Percentiles rank a stretch among this genome's conserved stretches.
phyloP scores from a whole-genome alignment of 2,113 vertebrate species.

The Calonectris borealis region DNA sequence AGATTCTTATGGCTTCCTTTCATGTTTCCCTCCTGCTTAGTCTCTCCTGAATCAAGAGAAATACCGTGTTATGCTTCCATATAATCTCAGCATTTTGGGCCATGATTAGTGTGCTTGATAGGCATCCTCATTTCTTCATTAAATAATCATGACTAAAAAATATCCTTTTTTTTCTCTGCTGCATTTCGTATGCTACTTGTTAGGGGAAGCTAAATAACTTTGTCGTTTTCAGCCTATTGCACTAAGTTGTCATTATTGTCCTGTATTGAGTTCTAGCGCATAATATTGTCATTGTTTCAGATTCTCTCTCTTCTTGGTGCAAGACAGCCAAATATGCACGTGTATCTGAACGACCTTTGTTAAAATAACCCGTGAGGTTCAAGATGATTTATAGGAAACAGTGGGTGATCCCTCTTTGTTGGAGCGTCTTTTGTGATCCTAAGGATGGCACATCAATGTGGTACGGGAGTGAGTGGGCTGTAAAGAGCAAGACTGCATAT shows the following conservation, averaged over 20 bases:
- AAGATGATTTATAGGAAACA: slow-evolving; percentile 52
- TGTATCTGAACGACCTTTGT: slow-evolving; percentile 33
- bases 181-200: neutral
- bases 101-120: neutral
- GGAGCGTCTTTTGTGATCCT: slow-evolving; percentile 16
- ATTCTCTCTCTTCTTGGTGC: neutral
- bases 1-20: neutral
- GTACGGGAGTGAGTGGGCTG: slow-evolving; percentile 19
- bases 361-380: slow-evolving; percentile 24
- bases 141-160: neutral
- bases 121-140: neutral
- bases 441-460: slow-evolving; percentile 45
- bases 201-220: neutral
- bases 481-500: neutral
- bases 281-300: neutral
- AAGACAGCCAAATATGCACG: neutral
- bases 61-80: neutral
- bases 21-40: neutral
- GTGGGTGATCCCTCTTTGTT: slow-evolving; percentile 52
- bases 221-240: neutral
- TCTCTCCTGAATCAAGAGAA: neutral
- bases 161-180: neutral
- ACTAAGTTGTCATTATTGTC: neutral
- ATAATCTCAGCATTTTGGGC: neutral
- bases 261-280: neutral